Evolutionary conservation across 1,140 invertebrate genomes (phyloP).

Genomic region (Acarapis woodi): DNA sequence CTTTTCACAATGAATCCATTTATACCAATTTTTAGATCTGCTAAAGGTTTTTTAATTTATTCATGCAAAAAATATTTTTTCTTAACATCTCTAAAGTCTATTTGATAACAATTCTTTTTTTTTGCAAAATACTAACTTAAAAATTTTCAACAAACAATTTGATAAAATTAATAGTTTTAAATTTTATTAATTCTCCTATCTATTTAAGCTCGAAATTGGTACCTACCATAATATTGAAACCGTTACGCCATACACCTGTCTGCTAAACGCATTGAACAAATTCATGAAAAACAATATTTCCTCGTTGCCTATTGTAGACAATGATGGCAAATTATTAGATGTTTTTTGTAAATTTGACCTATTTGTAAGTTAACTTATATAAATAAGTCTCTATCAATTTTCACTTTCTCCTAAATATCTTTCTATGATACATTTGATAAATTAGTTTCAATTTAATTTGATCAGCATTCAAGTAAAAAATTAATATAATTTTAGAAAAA

Average conservation of each 20-base stretch:
- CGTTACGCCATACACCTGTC: conserved; percentile 56
- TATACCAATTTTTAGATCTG: too few species aligned
- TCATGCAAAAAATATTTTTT: conserved; percentile 1
- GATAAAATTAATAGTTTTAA: conserved; percentile 51
- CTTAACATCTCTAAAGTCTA: neutral
- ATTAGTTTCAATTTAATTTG: too few species aligned
- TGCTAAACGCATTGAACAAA: conserved; percentile 79
- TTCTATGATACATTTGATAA: too few species aligned
- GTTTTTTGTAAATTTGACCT: conserved; percentile 99
- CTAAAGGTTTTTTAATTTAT: too few species aligned
- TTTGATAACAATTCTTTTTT: too few species aligned
- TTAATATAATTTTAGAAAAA: too few species aligned
- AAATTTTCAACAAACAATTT: conserved; percentile 72
- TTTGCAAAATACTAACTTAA: too few species aligned
- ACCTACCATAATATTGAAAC: conserved; percentile 74
- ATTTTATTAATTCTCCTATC: too few species aligned
- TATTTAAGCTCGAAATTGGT: conserved; percentile 73
- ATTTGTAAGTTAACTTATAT: conserved; percentile 87
- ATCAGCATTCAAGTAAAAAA: too few species aligned
- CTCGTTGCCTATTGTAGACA: conserved; percentile 68
- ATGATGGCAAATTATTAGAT: conserved; percentile 62
- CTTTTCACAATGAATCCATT: too few species aligned
- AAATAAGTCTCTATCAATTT: too few species aligned
- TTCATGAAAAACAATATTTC: conserved; percentile 89
- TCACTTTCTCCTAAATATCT: too few species aligned